Percentiles rank a stretch among this genome's conserved stretches.
Conservation (phyloP, 2,888 invertebrate species). For the Urechis unicinctus region DNA sequence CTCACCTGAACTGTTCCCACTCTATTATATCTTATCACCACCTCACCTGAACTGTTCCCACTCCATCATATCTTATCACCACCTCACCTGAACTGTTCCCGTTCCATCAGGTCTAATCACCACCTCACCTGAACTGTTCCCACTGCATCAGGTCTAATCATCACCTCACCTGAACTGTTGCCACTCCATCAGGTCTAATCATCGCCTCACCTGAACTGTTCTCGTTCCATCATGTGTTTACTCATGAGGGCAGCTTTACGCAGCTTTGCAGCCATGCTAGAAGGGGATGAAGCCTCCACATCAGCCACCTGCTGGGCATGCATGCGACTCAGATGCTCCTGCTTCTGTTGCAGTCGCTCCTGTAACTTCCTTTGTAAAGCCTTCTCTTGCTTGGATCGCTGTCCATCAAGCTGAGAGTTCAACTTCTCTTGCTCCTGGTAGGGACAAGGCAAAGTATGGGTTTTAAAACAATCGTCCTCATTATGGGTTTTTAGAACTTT, state of each 20-base stretch:
- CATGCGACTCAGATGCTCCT: conserved; percentile 28
- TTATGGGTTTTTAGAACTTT: not conserved
- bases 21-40: too few relatives aligned
- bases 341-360: conserved; percentile 29
- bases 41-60: too few relatives aligned
- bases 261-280: conserved; percentile 30
- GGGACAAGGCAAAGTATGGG: not conserved
- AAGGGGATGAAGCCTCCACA: conserved; percentile 12
- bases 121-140: too few relatives aligned
- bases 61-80: too few relatives aligned
- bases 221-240: conserved; percentile 41
- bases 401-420: conserved; percentile 32
- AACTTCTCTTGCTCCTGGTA: conserved; percentile 40
- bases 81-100: too few relatives aligned
- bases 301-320: conserved; percentile 29
- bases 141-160: too few relatives aligned
- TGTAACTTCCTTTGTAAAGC: conserved; percentile 34
- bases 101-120: too few relatives aligned
- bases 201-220: conserved; percentile 44
- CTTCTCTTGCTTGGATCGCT: conserved; percentile 37
- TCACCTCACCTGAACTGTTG: too few relatives aligned
- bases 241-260: conserved; percentile 33
- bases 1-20: too few relatives aligned
- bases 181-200: too few relatives aligned
- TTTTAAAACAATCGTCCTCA: not conserved